Conservation (phyloP, 2,113 vertebrate species). For the Cynocephalus volans region DNA sequence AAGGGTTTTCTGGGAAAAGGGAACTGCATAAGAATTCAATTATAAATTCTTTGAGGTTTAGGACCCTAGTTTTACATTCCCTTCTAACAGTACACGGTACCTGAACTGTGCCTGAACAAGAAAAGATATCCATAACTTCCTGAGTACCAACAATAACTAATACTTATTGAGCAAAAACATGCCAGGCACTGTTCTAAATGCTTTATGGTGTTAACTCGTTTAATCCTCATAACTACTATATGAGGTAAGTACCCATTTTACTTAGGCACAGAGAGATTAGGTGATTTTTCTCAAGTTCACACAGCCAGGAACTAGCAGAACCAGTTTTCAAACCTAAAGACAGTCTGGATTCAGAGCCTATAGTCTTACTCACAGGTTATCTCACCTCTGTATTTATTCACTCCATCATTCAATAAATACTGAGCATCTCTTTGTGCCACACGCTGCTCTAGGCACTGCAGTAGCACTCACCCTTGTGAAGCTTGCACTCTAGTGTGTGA, state of each 20-base stretch:
- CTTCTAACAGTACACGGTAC: background rate
- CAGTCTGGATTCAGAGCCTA: background rate
- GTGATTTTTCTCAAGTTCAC: background rate
- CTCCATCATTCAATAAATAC: background rate
- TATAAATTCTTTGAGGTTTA: background rate
- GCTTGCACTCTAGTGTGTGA: background rate
- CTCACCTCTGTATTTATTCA: background rate
- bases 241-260: background rate
- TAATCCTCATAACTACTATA: background rate
- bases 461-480: background rate
- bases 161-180: background rate
- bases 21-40: conserved; percentile 1
- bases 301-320: background rate
- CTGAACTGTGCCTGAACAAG: background rate
- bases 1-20: background rate
- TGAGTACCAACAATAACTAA: background rate
- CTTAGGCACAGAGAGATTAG: background rate
- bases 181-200: background rate
- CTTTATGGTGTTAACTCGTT: background rate
- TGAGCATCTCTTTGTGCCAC: background rate
- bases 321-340: background rate
- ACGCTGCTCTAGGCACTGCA: background rate
- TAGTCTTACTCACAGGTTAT: background rate
- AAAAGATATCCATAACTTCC: background rate
- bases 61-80: background rate